Percentiles rank a stretch among this genome's conserved stretches.
phyloP scores from a whole-genome alignment of 2,888 invertebrate genomes.

The Adelognathus sp. region DNA sequence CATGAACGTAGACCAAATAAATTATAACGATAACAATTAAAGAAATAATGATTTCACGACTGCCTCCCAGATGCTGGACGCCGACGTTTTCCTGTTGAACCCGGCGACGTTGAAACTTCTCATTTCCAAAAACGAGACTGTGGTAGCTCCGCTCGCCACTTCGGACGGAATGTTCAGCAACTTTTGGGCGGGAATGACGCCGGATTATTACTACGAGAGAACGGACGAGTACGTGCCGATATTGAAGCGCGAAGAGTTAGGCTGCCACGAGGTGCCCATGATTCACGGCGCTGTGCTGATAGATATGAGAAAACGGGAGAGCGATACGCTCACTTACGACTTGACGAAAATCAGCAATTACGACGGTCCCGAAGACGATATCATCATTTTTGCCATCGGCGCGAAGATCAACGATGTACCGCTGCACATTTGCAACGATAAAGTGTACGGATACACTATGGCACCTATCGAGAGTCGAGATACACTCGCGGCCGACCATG shows the following conservation, averaged over 20 bases:
- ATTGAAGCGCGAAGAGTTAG: slow-evolving; percentile 85
- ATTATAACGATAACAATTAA: too few relatives aligned
- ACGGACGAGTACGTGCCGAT: slow-evolving; percentile 93
- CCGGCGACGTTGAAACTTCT: slow-evolving; percentile 85
- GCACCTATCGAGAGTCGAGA: slow-evolving; percentile 90
- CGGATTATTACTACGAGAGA: slow-evolving; percentile 91
- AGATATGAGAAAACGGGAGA: slow-evolving; percentile 84
- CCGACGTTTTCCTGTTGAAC: slow-evolving; percentile 91
- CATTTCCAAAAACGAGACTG: slow-evolving; percentile 84
- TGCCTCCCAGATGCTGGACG: slow-evolving; percentile 89
- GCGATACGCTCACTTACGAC: slow-evolving; percentile 89
- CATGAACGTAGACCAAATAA: too few relatives aligned
- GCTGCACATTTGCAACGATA: slow-evolving; percentile 91
- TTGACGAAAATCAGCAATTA: slow-evolving; percentile 85
- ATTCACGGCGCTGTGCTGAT: slow-evolving; percentile 94
- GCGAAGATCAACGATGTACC: slow-evolving; percentile 88
- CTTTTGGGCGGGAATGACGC: slow-evolving; percentile 97
- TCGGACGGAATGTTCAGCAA: slow-evolving; percentile 96
- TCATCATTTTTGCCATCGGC: slow-evolving; percentile 94
- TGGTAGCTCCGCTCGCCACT: slow-evolving; percentile 93
- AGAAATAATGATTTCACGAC: slow-evolving; percentile 4
- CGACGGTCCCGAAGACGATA: slow-evolving; percentile 93
- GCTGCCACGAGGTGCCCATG: slow-evolving; percentile 94
- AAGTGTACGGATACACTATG: slow-evolving; percentile 91
- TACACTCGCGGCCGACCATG: slow-evolving; percentile 85